A percentile compares a stretch with the other conserved stretches of the same genome.
These are phyloP conservation scores for Thalassophryne amazonica DNA, from an alignment of 2,797 vertebrate species.

Conservation along the genomic window DNA sequence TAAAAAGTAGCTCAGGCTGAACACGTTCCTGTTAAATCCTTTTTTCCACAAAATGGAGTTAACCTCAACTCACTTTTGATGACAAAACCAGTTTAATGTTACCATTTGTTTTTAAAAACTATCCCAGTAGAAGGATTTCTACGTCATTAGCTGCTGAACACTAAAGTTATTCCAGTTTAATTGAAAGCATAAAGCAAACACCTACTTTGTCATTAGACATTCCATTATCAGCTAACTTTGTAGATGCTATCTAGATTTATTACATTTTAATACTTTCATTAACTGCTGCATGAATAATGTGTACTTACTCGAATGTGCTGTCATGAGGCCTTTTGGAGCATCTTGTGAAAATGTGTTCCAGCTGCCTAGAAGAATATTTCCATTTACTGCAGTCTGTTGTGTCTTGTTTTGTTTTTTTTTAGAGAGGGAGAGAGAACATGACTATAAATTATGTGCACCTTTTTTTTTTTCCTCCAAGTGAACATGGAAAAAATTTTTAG, in stretches of 20 bases:
- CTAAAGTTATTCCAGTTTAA: conserved; percentile 6
- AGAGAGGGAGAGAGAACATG: not conserved
- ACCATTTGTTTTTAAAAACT: not conserved
- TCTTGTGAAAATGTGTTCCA: conserved; percentile 6
- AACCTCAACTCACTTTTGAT: not conserved
- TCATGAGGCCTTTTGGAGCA: conserved; percentile 33
- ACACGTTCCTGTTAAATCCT: conserved; percentile 21
- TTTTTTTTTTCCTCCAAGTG: not conserved
- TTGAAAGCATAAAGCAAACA: not conserved
- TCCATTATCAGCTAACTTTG: not conserved
- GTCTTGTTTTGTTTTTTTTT: too few relatives aligned
- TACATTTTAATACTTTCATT: conserved; percentile 15
- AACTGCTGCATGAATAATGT: conserved; percentile 55
- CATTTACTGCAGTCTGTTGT: conserved; percentile 1
- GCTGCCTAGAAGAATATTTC: conserved; percentile 32
- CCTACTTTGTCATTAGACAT: not conserved
- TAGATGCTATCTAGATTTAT: conserved; percentile 5
- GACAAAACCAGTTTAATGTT: not conserved
- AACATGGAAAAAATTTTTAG: conserved; percentile 22
- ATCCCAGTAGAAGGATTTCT: not conserved
- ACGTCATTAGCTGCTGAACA: not conserved
- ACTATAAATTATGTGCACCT: not conserved
- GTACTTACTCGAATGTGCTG: conserved; percentile 13
- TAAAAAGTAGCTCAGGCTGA: conserved; percentile 14
- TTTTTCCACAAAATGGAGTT: not conserved